Conservation (phyloP, 2,888 invertebrate species). For the Phortica magna region DNA sequence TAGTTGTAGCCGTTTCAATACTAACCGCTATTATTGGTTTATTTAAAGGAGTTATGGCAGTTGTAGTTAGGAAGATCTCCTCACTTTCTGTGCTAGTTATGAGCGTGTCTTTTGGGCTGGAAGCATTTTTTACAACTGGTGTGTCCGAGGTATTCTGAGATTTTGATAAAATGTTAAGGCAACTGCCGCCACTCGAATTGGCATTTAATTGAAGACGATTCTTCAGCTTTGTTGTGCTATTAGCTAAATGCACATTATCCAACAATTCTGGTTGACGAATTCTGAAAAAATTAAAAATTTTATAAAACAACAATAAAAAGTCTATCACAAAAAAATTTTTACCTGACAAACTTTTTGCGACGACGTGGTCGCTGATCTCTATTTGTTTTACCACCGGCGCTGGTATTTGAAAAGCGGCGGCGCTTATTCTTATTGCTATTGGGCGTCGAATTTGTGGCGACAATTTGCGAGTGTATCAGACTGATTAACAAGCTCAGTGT, state of each 20-base stretch:
- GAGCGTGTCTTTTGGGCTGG: not conserved
- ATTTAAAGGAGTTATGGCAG: conserved; percentile 51
- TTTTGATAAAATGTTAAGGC: conserved; percentile 41
- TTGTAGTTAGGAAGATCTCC: conserved; percentile 51
- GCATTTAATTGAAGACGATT: conserved; percentile 38
- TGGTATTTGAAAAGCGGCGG: conserved; percentile 70
- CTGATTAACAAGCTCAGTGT: conserved; percentile 86
- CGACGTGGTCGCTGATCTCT: conserved; percentile 68
- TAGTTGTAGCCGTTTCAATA: conserved; percentile 4
- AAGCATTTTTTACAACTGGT: not conserved
- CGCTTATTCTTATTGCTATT: conserved; percentile 67
- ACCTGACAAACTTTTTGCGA: conserved; percentile 76
- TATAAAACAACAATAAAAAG: not conserved
- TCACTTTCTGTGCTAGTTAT: conserved; percentile 44
- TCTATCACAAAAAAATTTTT: not conserved
- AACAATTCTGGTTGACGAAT: conserved; percentile 65
- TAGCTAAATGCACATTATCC: conserved; percentile 44
- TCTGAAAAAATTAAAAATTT: conserved; percentile 47
- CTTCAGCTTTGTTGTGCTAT: conserved; percentile 49
- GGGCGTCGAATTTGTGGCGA: conserved; percentile 81
- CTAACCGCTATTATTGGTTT: conserved; percentile 40
- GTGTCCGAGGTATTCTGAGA: conserved; percentile 25
- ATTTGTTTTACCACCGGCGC: conserved; percentile 58
- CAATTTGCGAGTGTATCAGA: conserved; percentile 89
- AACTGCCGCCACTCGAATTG: conserved; percentile 42